Evolutionary conservation across 2,888 invertebrate species (phyloP).

Genomic region (Tetragonula carbonaria): DNA sequence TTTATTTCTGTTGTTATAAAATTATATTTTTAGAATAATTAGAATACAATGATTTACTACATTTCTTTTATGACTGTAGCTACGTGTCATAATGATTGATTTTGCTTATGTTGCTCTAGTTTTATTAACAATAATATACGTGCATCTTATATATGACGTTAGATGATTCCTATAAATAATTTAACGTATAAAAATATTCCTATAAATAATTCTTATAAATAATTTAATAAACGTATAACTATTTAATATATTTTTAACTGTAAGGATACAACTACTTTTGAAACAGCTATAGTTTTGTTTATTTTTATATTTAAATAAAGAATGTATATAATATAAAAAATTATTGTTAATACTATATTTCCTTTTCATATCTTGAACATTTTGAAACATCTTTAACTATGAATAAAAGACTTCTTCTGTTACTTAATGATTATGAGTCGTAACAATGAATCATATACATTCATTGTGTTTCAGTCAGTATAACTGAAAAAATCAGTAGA

Average conservation of each 20-base stretch:
- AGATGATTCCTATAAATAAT: background rate
- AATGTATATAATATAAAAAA: background rate
- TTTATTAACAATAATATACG: background rate
- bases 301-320: background rate
- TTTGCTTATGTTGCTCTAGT: background rate
- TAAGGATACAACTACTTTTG: background rate
- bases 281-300: background rate
- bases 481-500: background rate
- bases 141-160: background rate
- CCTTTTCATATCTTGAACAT: background rate
- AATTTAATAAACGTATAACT: no score
- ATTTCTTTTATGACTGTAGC: background rate
- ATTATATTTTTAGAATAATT: background rate
- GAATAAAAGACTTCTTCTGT: background rate
- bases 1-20: background rate
- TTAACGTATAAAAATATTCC: background rate
- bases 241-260: background rate
- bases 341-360: background rate
- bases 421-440: background rate
- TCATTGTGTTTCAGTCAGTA: background rate
- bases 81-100: background rate
- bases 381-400: background rate
- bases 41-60: background rate
- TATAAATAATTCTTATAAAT: background rate
- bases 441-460: background rate